phyloP scores from a whole-genome alignment of 2,113 vertebrate species.

The Chlorodrepanis virens region DNA sequence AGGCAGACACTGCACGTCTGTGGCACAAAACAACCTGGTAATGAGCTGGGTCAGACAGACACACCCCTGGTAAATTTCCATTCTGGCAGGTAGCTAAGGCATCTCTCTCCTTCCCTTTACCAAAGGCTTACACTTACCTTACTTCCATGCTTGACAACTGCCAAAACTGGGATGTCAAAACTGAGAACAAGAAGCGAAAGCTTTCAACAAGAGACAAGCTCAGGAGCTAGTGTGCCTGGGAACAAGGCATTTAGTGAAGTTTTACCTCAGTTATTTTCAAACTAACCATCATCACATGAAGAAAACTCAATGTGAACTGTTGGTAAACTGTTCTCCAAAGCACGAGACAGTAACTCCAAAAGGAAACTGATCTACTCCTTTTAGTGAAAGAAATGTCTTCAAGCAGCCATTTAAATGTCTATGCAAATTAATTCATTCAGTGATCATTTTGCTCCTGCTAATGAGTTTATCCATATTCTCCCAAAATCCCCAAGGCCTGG shows the following conservation, averaged over 20 bases:
- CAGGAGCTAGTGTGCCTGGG: not conserved
- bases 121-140: not conserved
- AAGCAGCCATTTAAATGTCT: not conserved
- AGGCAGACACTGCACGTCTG: accelerated
- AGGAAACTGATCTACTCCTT: not conserved
- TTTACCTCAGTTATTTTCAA: not conserved
- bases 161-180: not conserved
- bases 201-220: not conserved
- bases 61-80: not conserved
- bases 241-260: not conserved
- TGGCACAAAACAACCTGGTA: not conserved
- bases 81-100: not conserved
- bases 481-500: not conserved
- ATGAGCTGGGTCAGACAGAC: not conserved
- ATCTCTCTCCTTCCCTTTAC: not conserved
- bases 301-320: not conserved
- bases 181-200: not conserved
- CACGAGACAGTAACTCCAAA: accelerated
- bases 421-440: not conserved
- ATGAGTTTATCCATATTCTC: not conserved
- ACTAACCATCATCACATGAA: accelerated
- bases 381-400: not conserved
- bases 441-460: not conserved
- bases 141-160: not conserved
- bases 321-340: not conserved